Percentiles rank a stretch among this genome's conserved stretches.
Evolutionary conservation across 92 coral and sea anemone species (phyloP).

Genomic region (Umimayanthus kanabou): DNA sequence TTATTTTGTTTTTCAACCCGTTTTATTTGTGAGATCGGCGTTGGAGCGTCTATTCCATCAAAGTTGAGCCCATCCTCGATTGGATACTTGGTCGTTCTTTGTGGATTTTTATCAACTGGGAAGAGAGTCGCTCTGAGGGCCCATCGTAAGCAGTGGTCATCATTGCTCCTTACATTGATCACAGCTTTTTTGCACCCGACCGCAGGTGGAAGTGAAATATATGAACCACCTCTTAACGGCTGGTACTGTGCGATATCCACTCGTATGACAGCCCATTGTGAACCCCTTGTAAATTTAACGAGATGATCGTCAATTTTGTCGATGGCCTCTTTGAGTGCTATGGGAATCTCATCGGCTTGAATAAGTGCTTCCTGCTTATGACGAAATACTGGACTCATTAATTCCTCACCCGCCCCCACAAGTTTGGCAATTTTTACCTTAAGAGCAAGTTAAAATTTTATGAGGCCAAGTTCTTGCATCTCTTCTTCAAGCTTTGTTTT

Average conservation of each 20-base stretch:
- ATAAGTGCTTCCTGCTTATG: too few species aligned
- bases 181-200: neutral
- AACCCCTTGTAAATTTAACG: too few species aligned
- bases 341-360: too few species aligned
- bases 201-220: neutral
- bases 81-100: neutral
- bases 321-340: too few species aligned
- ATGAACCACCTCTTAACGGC: neutral
- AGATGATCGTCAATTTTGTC: too few species aligned
- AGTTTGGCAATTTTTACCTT: too few species aligned
- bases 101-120: neutral
- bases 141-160: neutral
- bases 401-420: too few species aligned
- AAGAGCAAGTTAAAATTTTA: too few species aligned
- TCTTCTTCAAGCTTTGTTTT: too few species aligned
- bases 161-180: neutral
- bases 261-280: neutral
- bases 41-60: neutral
- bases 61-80: neutral
- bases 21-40: too few species aligned
- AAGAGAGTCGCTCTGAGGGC: neutral
- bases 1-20: neutral
- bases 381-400: too few species aligned
- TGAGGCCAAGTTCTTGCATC: too few species aligned
- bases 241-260: neutral